phyloP scores from a whole-genome alignment of 2,113 vertebrate species.

The Antigone vipio region DNA sequence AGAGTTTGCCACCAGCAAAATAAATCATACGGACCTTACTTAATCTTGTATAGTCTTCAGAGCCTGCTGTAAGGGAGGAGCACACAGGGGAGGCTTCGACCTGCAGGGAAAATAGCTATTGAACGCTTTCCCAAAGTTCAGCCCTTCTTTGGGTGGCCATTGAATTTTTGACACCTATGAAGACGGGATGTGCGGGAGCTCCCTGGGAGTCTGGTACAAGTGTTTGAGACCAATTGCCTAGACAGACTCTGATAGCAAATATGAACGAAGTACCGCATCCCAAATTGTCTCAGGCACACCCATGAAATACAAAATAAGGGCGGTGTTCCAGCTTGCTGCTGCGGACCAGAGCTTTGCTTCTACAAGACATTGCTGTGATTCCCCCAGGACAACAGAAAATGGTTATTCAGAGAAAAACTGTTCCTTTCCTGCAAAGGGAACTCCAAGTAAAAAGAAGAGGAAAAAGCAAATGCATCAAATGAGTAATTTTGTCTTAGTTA shows the following conservation, averaged over 20 bases:
- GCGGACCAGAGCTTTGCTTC: background rate
- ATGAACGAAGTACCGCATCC: background rate
- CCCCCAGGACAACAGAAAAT: background rate
- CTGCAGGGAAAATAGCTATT: background rate
- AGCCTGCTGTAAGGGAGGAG: background rate
- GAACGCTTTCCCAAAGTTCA: background rate
- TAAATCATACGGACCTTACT: background rate
- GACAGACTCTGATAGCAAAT: background rate
- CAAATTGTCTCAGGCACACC: background rate
- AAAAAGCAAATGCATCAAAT: background rate
- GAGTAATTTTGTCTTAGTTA: background rate
- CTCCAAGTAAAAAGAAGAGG: background rate
- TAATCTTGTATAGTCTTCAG: background rate
- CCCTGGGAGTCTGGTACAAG: background rate
- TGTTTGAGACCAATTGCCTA: background rate
- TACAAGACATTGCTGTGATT: background rate
- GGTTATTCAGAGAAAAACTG: background rate
- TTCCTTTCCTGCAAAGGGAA: background rate
- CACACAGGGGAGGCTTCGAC: background rate
- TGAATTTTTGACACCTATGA: background rate
- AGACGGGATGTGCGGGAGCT: background rate
- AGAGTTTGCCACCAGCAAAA: background rate
- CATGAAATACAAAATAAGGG: background rate
- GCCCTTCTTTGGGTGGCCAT: background rate
- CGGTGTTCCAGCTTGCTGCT: background rate